phyloP scores from a whole-genome alignment of 2,888 invertebrate genomes.

The Zhuqinia jingwanae region DNA sequence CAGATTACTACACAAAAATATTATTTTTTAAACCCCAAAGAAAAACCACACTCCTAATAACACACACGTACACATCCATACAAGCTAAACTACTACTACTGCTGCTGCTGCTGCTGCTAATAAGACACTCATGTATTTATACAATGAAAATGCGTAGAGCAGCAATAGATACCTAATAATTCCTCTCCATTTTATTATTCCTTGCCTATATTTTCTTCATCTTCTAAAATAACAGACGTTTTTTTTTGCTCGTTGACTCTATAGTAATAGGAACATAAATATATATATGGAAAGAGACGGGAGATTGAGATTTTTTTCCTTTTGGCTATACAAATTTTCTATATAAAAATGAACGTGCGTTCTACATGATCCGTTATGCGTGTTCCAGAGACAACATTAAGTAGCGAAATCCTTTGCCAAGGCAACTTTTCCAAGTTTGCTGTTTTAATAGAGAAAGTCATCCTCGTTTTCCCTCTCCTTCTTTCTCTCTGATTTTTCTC shows the following conservation, averaged over 20 bases:
- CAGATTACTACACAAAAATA: slow-evolving; percentile 43
- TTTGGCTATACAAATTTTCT: no score
- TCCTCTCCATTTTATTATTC: background rate
- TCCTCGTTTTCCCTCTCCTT: no score
- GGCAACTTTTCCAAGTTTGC: slow-evolving; percentile 64
- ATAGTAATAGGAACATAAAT: no score
- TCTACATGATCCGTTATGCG: slow-evolving; percentile 20
- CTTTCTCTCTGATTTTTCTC: no score
- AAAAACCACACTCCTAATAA: background rate
- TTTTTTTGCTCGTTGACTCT: background rate
- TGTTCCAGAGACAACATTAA: slow-evolving; percentile 47
- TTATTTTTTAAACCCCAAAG: no score
- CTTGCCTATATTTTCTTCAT: background rate
- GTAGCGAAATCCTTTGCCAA: slow-evolving; percentile 63
- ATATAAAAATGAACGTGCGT: background rate
- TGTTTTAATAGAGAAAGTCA: slow-evolving; percentile 77
- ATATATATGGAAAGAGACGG: no score
- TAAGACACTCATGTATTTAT: background rate
- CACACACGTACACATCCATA: background rate
- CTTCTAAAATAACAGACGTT: background rate
- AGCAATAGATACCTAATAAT: slow-evolving; percentile 30
- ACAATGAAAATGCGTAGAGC: no score
- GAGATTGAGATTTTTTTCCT: no score
- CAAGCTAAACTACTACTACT: no score
- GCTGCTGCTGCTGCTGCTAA: no score